These are phyloP conservation scores for Priocnemis perturbator DNA, from an alignment of 2,888 invertebrate species.

Conservation along the genomic window DNA sequence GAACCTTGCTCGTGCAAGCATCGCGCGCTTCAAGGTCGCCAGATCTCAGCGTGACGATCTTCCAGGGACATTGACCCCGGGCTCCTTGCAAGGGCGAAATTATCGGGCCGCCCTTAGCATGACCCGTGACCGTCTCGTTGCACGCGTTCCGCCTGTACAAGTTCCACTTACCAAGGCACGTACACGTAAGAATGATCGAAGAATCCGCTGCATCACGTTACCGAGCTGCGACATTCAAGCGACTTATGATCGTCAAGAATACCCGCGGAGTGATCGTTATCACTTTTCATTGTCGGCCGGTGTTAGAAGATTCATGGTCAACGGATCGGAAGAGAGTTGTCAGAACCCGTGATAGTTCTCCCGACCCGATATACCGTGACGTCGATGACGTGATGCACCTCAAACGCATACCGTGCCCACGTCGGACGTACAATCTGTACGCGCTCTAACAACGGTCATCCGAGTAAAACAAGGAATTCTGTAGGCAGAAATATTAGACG, in stretches of 20 bases:
- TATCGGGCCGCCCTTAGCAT: constrained; percentile 37
- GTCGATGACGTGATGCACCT: too few species aligned
- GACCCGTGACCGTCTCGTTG: constrained; percentile 13
- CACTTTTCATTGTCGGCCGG: too few species aligned
- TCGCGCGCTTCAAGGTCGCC: constrained; percentile 30
- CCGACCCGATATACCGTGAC: too few species aligned
- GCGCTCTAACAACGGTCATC: too few species aligned
- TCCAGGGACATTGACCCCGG: constrained; percentile 41
- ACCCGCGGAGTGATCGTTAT: too few species aligned
- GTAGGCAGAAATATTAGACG: constrained; percentile 3
- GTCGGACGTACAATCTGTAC: too few species aligned
- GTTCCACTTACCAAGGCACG: not conserved
- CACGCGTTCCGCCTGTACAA: constrained; percentile 24
- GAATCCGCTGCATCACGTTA: not conserved
- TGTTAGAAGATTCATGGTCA: too few species aligned
- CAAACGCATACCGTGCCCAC: too few species aligned
- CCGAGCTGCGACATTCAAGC: not conserved
- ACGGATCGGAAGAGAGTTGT: too few species aligned
- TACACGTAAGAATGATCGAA: not conserved
- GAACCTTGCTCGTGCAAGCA: constrained; percentile 30
- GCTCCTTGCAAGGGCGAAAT: constrained; percentile 35
- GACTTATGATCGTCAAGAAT: not conserved
- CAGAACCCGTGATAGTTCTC: too few species aligned
- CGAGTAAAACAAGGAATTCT: constrained; percentile 11
- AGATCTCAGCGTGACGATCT: constrained; percentile 40